These are phyloP conservation scores for Biston stratarius DNA, from an alignment of 2,888 invertebrate genomes.

Conservation along the genomic window DNA sequence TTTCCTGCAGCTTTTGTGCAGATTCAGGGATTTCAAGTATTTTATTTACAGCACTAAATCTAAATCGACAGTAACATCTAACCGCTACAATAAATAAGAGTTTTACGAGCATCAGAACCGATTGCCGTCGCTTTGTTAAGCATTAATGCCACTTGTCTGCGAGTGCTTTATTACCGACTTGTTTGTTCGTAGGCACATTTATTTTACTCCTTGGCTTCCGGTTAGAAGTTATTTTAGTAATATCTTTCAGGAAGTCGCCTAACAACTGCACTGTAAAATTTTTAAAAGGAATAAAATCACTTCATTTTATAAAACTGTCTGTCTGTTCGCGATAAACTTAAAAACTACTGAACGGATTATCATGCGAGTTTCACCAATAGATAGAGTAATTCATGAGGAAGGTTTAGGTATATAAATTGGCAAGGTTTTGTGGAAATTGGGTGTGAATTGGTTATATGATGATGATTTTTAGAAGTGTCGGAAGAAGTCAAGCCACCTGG, in stretches of 20 bases:
- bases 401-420: too few species aligned
- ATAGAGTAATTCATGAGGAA: too few species aligned
- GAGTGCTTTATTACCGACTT: neutral
- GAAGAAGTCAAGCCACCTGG: too few species aligned
- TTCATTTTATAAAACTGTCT: too few species aligned
- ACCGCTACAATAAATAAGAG: slow-evolving; percentile 11
- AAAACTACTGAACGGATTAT: too few species aligned
- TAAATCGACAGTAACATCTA: slow-evolving; percentile 26
- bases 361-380: too few species aligned
- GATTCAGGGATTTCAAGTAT: neutral
- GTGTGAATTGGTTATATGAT: too few species aligned
- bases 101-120: slow-evolving; percentile 15
- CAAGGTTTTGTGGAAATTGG: too few species aligned
- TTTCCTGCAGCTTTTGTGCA: neutral
- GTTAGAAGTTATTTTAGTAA: neutral
- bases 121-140: slow-evolving; percentile 16
- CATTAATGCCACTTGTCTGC: slow-evolving; percentile 10
- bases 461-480: too few species aligned
- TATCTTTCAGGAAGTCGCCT: slow-evolving; percentile 2
- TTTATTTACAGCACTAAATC: slow-evolving; percentile 21
- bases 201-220: neutral
- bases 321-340: too few species aligned
- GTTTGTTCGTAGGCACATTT: neutral
- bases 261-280: too few species aligned
- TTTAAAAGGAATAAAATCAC: neutral